Percentiles rank a stretch among this genome's conserved stretches.
Conservation (phyloP, 2,113 vertebrate genomes). For the Syngnathus floridae region DNA sequence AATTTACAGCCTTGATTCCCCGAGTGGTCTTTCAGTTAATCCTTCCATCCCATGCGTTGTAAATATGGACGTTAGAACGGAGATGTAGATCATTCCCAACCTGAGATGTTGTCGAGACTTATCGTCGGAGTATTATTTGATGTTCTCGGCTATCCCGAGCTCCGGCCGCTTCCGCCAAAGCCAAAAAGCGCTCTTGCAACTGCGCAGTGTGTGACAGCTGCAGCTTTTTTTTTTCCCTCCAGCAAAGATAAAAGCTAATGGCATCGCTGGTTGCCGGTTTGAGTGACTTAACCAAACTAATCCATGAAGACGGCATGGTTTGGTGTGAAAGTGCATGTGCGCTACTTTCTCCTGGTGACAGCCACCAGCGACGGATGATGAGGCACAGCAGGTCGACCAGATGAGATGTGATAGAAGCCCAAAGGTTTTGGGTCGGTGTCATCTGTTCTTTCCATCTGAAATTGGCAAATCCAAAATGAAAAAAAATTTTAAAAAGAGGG, state of each 20-base stretch:
- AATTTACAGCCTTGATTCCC: constrained; percentile 47
- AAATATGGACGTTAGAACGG: constrained; percentile 56
- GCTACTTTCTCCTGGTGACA: constrained; percentile 32
- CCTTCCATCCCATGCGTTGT: constrained; percentile 51
- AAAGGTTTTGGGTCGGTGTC: no score
- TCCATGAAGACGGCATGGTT: constrained; percentile 54
- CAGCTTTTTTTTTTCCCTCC: background rate
- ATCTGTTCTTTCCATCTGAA: no score
- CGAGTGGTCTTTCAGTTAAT: constrained; percentile 43
- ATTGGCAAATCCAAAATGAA: no score
- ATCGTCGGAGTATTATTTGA: constrained; percentile 39
- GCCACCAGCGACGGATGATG: background rate
- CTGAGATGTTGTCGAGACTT: constrained; percentile 40
- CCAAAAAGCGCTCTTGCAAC: background rate
- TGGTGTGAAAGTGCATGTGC: constrained; percentile 57
- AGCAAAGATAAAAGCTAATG: constrained; percentile 15
- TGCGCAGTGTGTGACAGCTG: background rate
- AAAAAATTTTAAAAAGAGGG: no score
- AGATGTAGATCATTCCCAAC: constrained; percentile 57
- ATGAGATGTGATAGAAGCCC: background rate
- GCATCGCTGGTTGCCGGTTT: constrained; percentile 32
- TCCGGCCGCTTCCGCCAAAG: constrained; percentile 26
- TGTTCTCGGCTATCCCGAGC: constrained; percentile 30
- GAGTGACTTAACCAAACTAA: constrained; percentile 57
- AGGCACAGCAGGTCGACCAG: background rate